Evolutionary conservation across 2,888 invertebrate species (phyloP).

Genomic region (Troides helena): DNA sequence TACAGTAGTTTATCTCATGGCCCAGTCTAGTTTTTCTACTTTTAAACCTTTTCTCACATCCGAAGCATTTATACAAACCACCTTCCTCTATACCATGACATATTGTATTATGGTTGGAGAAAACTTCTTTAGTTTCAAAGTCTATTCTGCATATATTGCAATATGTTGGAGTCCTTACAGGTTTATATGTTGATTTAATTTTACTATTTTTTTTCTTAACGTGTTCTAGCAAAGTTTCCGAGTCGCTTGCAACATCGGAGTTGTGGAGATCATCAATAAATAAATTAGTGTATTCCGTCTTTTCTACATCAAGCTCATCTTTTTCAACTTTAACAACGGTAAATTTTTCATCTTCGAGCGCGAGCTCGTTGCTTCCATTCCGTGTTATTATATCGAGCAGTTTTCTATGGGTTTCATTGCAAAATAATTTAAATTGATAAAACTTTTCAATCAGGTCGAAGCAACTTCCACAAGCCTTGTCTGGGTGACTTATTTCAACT

Average conservation of each 20-base stretch:
- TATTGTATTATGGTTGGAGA: conserved; percentile 51
- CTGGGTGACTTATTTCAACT: conserved; percentile 41
- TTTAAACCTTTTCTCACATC: conserved; percentile 62
- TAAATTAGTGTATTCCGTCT: conserved; percentile 28
- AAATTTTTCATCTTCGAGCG: conserved; percentile 31
- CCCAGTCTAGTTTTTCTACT: conserved; percentile 49
- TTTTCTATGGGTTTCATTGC: conserved; percentile 50
- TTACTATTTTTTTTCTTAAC: conserved; percentile 31
- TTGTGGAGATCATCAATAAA: conserved; percentile 33
- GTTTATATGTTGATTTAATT: conserved; percentile 41
- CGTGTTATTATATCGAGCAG: conserved; percentile 44
- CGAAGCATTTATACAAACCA: conserved; percentile 60
- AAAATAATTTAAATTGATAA: conserved; percentile 57
- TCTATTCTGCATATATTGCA: conserved; percentile 60
- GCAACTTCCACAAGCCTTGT: conserved; percentile 56
- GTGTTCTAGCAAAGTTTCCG: conserved; percentile 26
- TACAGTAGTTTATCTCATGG: conserved; percentile 63
- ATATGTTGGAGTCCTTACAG: conserved; percentile 48
- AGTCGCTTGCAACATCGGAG: conserved; percentile 34
- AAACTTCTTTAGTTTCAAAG: conserved; percentile 42
- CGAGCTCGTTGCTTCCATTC: conserved; percentile 25
- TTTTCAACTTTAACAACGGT: conserved; percentile 36
- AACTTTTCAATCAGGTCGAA: conserved; percentile 52
- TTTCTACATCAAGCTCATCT: conserved; percentile 19
- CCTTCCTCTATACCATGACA: conserved; percentile 57